Evolutionary conservation across 2,888 invertebrate genomes (phyloP), one percentile per base, ranked within the genome.

Genomic region (Coenonympha arcania): DNA sequence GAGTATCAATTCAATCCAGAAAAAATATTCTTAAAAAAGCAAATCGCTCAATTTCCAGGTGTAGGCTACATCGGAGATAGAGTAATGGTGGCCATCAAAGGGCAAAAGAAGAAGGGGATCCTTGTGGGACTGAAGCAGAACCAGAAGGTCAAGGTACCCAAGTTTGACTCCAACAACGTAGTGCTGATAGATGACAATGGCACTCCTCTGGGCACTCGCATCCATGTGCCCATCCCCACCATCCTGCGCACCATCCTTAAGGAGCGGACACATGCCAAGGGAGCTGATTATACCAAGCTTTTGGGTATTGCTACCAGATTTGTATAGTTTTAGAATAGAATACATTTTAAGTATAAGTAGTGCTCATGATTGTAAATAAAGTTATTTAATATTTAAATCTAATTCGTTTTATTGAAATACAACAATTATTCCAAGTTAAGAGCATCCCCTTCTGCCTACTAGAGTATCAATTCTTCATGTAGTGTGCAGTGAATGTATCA

Each of bases 111-210:
- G 71, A 95, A 95, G 71, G 98, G 93, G 4, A 94, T 96, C 55
- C 87, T 83, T 1, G 82, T 83, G 2, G 98, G 98, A 0, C 82
- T 95, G 41, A 95, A 93, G 69, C 93, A 94, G 68, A 91, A 89
- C 45, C 97, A 97, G 73, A 88, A 89, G 48, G 78, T 91, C 0
- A 92, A 93, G 75, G 88, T 95, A 28, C 98, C 98, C 0, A 93
- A 93, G 71, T 96, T 95, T 75, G 98, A 99, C 75, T 94, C 93
- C 66, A 99, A 99, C 73, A 99, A 99, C 80, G 83, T 99, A 47
- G 99, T 99, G 1, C 85, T 99, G 0, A 93, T 99, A 33, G 98
- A 99, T 68, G 97, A 99, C 66, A 94, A 90, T 67, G 99, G 98
- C 13, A 92, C 94, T 9, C 99, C 99, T 0, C 79, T 98, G 3